Evolutionary conservation across 2,113 vertebrate species (phyloP), one percentile per base, ranked within the genome.

Genomic region (Telmatochromis bifrenatus): DNA sequence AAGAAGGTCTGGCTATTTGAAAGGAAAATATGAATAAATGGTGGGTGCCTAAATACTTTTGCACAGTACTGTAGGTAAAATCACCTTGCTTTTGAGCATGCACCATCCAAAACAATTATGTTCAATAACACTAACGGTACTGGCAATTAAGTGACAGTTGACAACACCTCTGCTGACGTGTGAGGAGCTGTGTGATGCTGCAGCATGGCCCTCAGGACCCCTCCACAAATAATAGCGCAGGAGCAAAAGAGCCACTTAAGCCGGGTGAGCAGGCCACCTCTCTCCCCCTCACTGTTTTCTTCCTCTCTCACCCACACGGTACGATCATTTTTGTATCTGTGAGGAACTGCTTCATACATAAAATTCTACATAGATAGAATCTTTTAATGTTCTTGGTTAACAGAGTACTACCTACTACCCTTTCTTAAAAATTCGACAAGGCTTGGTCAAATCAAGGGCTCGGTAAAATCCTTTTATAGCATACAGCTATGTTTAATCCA

Each of bases 181-280:
- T 85, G 91, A 95, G 94, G 95, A 97, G 96, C 96, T 96, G 96
- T 95, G 96, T 97, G 96, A 96, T 97, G 97, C 97, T 97, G 96
- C 96, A 96, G 97, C 97, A 95, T 92, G 93, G 97, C 97, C 97
- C 95, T 97, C 97, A 96, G 97, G 93, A 95, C 97, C 97, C 97
- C 97, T 97, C 97, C 96, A 96, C 87, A 97, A 97, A 98, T 98
- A 99, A 98, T 98, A 98, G 97, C 97, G 98, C 98, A 99, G 98
- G 98, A 97, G 96, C 93, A 92, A 86, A 91, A 93, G 84, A 90
- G 68, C 88, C 88, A 90, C 89, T 95, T 86, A 87, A 94, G 95
- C 92, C 75, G 68, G 88, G 94, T 91, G 93, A 96, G 94, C 95
- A 95, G 94, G 93, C 94, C 91, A 91, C 88, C 89, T 92, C 86